Conservation (phyloP, 1,140 invertebrate genomes). For the Ceratosolen fusciceps region DNA sequence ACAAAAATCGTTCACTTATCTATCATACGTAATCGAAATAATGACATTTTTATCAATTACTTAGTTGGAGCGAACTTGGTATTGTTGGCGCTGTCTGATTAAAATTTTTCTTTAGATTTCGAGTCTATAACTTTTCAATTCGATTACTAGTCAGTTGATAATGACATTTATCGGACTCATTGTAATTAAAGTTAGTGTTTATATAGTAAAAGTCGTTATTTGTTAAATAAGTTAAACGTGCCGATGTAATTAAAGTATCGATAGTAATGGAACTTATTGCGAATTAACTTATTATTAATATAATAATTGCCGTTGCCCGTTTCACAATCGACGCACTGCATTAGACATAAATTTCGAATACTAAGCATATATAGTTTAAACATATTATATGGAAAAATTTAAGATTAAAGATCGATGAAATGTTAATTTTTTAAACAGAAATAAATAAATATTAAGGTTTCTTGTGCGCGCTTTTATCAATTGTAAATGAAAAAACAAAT, state of each 20-base stretch:
- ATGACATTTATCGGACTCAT: neutral
- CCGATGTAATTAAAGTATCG: slow-evolving; percentile 9
- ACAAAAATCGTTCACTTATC: neutral
- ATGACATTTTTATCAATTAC: neutral
- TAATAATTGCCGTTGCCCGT: too few species aligned
- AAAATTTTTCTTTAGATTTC: slow-evolving; percentile 13
- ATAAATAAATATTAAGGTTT: too few species aligned
- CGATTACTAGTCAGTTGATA: neutral
- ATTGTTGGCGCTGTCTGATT: neutral
- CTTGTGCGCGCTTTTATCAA: neutral
- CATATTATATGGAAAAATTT: neutral
- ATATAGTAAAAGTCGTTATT: neutral
- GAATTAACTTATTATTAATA: too few species aligned
- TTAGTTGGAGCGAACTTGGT: neutral
- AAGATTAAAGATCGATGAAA: too few species aligned
- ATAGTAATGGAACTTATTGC: neutral
- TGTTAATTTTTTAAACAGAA: too few species aligned
- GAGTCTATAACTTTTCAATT: slow-evolving; percentile 1
- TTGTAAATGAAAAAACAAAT: neutral
- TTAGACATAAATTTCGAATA: neutral
- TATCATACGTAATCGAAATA: neutral
- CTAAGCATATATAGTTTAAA: neutral
- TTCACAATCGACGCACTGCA: too few species aligned
- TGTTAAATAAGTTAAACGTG: slow-evolving; percentile 8
- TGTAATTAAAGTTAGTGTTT: slow-evolving; percentile 4